Conservation (phyloP, 2,113 vertebrate species). For the Globicephala melas region DNA sequence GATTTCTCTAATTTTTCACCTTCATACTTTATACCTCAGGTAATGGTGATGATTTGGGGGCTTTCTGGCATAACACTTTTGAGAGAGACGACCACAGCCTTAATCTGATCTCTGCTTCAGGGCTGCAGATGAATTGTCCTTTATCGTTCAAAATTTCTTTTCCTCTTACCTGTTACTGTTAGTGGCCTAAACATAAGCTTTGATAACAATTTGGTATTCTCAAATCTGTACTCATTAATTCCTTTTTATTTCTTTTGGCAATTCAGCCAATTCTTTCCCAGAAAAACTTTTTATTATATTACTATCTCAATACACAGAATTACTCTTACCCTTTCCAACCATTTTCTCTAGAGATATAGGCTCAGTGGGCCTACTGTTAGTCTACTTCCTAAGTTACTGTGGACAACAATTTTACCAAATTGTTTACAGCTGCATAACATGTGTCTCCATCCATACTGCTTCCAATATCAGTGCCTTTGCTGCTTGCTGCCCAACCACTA, state of each 20-base stretch:
- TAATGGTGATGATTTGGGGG: background rate
- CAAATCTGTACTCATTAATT: background rate
- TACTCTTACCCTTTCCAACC: background rate
- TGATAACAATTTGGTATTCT: background rate
- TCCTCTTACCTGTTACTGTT: background rate
- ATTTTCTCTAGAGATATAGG: background rate
- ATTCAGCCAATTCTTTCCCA: background rate
- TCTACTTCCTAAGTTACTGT: background rate
- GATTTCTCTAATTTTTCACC: background rate
- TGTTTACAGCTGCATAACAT: background rate
- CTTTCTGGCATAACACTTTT: background rate
- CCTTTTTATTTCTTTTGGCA: background rate
- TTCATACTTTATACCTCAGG: background rate
- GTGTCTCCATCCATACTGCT: background rate
- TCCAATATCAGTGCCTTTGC: background rate
- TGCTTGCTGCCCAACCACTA: background rate
- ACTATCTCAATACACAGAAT: background rate
- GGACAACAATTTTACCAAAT: background rate
- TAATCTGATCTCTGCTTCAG: background rate
- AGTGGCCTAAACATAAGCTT: background rate
- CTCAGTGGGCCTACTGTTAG: background rate
- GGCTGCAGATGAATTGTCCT: background rate
- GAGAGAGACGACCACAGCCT: background rate
- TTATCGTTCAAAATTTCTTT: background rate
- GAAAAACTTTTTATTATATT: background rate